Evolutionary conservation across 1,140 invertebrate genomes (phyloP).

Genomic region (Drosophila truncata): DNA sequence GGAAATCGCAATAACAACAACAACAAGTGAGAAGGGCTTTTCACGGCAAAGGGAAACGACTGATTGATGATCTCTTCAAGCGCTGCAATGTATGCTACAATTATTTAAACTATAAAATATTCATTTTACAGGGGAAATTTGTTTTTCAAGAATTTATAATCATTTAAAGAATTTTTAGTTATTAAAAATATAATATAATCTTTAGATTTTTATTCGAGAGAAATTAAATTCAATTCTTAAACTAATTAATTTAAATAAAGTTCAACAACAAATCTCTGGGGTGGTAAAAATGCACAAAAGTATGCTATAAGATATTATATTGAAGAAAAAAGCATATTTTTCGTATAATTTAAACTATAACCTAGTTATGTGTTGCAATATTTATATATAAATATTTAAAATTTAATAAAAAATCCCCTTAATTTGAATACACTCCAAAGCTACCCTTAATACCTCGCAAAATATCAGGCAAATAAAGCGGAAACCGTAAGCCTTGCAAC

Average conservation of each 20-base stretch:
- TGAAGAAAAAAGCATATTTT: too few relatives aligned
- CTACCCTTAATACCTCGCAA: constrained; percentile 10
- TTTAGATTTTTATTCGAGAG: background rate
- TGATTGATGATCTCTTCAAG: constrained; percentile 19
- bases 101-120: background rate
- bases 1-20: constrained; percentile 46
- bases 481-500: constrained; percentile 15
- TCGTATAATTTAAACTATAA: too few relatives aligned
- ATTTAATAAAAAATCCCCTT: background rate
- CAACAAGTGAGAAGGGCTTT: constrained; percentile 18
- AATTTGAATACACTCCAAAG: background rate
- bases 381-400: background rate
- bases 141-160: too few relatives aligned
- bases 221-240: background rate
- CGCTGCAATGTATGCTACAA: background rate
- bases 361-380: too few relatives aligned
- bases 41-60: constrained; percentile 16
- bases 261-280: too few relatives aligned
- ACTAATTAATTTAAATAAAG: background rate
- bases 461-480: constrained; percentile 20
- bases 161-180: too few relatives aligned
- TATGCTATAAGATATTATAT: too few relatives aligned
- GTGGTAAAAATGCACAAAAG: too few relatives aligned
- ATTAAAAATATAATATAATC: too few relatives aligned
- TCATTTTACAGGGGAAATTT: background rate